A percentile compares a stretch with the other conserved stretches of the same genome.
phyloP scores from a whole-genome alignment of 2,888 invertebrate genomes.

The Cataglyphis albicans region DNA sequence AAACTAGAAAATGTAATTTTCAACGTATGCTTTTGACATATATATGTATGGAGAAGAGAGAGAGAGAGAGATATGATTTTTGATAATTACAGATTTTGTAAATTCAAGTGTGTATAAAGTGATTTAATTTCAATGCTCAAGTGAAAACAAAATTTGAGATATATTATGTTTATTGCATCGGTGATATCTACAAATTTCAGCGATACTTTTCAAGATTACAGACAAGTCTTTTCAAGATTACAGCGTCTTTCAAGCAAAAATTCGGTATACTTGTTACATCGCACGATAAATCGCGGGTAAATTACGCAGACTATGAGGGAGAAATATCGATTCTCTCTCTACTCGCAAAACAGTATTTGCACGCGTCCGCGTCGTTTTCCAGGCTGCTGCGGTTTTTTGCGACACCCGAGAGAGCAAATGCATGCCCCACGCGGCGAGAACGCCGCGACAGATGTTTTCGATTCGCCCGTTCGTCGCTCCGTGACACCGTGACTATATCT shows the following conservation, averaged over 20 bases:
- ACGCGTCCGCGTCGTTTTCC: constrained; percentile 60
- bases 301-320: neutral
- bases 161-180: no score
- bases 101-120: neutral
- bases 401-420: constrained; percentile 61
- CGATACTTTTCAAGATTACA: neutral
- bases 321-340: neutral
- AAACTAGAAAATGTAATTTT: neutral
- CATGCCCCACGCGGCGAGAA: constrained; percentile 72
- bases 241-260: neutral
- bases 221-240: no score
- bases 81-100: no score
- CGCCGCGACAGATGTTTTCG: constrained; percentile 72
- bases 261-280: neutral
- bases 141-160: no score
- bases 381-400: constrained; percentile 69
- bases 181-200: no score
- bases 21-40: neutral
- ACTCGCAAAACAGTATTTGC: neutral
- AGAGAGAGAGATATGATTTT: neutral
- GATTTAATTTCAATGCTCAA: neutral
- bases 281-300: constrained; percentile 21
- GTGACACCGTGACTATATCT: constrained; percentile 21
- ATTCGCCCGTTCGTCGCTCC: constrained; percentile 56
- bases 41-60: neutral